A percentile compares a stretch with the other conserved stretches of the same genome.
Conservation (phyloP, 2,797 vertebrate species). For the Echiichthys vipera region DNA sequence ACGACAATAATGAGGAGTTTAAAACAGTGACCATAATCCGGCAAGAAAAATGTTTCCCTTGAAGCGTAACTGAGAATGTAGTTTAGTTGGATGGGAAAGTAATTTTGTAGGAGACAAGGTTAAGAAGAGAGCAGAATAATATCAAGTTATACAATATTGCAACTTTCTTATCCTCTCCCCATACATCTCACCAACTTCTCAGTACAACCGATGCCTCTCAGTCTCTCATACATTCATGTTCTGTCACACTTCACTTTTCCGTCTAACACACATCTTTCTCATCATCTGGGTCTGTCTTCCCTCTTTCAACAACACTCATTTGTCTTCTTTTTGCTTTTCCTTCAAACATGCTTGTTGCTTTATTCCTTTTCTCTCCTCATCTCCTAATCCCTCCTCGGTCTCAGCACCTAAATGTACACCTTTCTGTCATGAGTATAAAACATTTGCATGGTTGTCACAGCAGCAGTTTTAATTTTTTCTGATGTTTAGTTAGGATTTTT, state of each 20-base stretch:
- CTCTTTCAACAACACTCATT: slow-evolving; percentile 21
- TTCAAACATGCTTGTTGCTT: slow-evolving; percentile 10
- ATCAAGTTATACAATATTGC: slow-evolving; percentile 56
- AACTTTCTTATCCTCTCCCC: slow-evolving; percentile 43
- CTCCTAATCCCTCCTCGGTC: slow-evolving; percentile 2
- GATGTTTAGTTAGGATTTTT: background rate
- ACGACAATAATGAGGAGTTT: no score
- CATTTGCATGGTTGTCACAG: background rate
- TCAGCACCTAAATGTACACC: background rate
- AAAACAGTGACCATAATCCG: no score
- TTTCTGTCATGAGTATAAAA: slow-evolving; percentile 13
- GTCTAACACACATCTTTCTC: slow-evolving; percentile 62
- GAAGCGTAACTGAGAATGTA: no score
- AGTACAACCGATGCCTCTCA: slow-evolving; percentile 62
- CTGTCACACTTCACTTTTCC: slow-evolving; percentile 68
- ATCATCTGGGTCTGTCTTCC: slow-evolving; percentile 39
- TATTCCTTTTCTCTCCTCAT: background rate
- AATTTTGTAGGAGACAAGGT: no score
- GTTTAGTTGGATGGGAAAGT: no score
- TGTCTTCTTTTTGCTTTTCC: slow-evolving; percentile 14
- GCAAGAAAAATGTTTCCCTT: no score
- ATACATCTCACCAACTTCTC: slow-evolving; percentile 71
- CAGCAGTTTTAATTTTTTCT: background rate
- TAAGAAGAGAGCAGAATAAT: slow-evolving; percentile 31
- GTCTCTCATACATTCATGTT: slow-evolving; percentile 68